Base-by-base conservation (phyloP, 2,797 vertebrate genomes). In the Labeo calbasu region DNA sequence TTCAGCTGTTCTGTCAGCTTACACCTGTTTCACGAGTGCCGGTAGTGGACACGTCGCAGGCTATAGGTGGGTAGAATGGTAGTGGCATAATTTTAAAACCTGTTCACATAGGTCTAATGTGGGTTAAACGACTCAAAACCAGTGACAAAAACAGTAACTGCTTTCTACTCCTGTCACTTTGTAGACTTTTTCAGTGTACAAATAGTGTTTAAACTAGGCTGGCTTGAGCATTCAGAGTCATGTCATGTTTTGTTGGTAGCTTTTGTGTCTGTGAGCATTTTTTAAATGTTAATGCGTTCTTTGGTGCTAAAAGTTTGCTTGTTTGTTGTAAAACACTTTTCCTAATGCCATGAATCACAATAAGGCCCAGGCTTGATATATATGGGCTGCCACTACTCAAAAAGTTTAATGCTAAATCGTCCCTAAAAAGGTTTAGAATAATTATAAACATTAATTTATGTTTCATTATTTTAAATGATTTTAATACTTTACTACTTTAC, bases 1-100 rank as follows among this genome's bases (percentile, higher is more conserved):
- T 99, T 53, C 98, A 99, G 82, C 97, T 99, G 59, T 99, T 99
- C 85, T 99, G 98, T 89, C 94, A 97, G 93, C 95, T 99, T 88
- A 99, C 98, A 0, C 97, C 98, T 0, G 98, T 99, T 63, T 99
- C 98, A 81, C 96, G 96, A 53, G 96, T 98, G 53, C 94, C 97
- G 21, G 98, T 99, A 89, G 97, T 99, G 59, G 98, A 99, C 92
- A 96, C 96, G 79, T 98, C 98, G 19, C 98, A 98, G 92, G 96
- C 97, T 82, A 96, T 99, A 91, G 98, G 98, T 99, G 92, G 14
- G 83, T 40, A 19, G 10, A 71, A 53, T 46, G 36, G 2, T 50
- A 5, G 1, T 71, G 69, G n/a, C 43, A 15, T 6, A 17, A 10
- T 46, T 13, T 23, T n/a, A 36, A 40, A 63, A 25, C 40, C 10